Evolutionary conservation across 2,888 invertebrate genomes (phyloP).

Genomic region (Graphium colonna): DNA sequence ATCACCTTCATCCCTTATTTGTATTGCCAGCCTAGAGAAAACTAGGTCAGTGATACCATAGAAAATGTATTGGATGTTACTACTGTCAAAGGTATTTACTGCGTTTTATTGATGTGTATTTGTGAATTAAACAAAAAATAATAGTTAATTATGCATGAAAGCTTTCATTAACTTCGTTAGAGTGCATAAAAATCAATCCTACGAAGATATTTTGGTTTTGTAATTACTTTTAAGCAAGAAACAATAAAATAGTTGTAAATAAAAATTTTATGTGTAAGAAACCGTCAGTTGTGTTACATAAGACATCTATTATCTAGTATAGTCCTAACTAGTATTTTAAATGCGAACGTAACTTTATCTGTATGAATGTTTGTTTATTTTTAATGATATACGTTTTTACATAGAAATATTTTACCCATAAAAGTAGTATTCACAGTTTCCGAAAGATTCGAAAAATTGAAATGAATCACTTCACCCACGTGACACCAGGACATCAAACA

Average conservation of each 20-base stretch:
- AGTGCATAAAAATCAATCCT: no score
- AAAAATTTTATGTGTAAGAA: background rate
- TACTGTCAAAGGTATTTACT: background rate
- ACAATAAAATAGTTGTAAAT: background rate
- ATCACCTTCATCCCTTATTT: constrained; percentile 14
- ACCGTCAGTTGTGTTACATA: background rate
- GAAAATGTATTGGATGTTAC: constrained; percentile 4
- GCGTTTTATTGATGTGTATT: background rate
- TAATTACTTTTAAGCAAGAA: no score
- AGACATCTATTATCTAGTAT: background rate
- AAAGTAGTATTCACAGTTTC: no score
- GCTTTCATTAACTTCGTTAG: no score
- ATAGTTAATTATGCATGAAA: background rate
- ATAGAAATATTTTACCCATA: no score
- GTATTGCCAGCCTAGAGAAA: constrained; percentile 14
- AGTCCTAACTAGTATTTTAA: background rate
- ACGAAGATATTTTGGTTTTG: no score
- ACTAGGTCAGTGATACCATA: constrained; percentile 14
- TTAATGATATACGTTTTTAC: no score
- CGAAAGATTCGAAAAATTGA: no score
- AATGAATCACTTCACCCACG: no score
- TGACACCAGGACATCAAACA: no score
- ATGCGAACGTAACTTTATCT: no score
- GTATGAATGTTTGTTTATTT: no score
- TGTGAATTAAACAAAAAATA: background rate